A percentile compares a stretch with the other conserved stretches of the same genome.
Conservation (phyloP, 2,888 invertebrate genomes). For the Pherbina coryleti region DNA sequence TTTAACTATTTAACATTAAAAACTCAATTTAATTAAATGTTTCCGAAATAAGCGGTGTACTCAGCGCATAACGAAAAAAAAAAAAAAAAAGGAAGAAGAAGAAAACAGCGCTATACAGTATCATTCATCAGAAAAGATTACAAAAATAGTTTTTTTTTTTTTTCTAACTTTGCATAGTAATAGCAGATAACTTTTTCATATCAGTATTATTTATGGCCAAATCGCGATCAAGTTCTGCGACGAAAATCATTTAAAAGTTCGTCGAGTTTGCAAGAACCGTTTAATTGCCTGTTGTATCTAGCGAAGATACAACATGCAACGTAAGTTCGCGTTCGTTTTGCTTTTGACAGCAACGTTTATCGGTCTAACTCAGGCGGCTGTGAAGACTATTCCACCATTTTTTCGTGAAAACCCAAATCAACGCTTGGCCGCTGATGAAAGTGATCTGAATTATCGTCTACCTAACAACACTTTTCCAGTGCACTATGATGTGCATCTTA, state of each 20-base stretch:
- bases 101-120: no score
- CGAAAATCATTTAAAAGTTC: conserved; percentile 2
- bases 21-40: no score
- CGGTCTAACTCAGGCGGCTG: conserved; percentile 30
- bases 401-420: conserved; percentile 42
- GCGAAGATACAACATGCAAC: conserved; percentile 49
- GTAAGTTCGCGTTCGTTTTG: conserved; percentile 11
- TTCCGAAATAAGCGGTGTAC: no score
- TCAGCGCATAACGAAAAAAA: no score
- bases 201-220: no score
- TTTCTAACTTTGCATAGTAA: no score
- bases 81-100: no score
- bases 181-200: background rate
- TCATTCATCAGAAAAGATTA: no score
- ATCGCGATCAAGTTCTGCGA: background rate
- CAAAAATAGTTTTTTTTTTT: no score
- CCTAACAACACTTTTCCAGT: conserved; percentile 72
- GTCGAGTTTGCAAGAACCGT: background rate
- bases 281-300: conserved; percentile 33
- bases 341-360: conserved; percentile 45
- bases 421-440: conserved; percentile 29
- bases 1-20: no score
- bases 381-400: conserved; percentile 38
- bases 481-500: conserved; percentile 70
- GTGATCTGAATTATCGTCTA: conserved; percentile 68